Evolutionary conservation across 2,888 invertebrate species (phyloP), one percentile per base, ranked within the genome.

Genomic region (Perithous albicinctus): DNA sequence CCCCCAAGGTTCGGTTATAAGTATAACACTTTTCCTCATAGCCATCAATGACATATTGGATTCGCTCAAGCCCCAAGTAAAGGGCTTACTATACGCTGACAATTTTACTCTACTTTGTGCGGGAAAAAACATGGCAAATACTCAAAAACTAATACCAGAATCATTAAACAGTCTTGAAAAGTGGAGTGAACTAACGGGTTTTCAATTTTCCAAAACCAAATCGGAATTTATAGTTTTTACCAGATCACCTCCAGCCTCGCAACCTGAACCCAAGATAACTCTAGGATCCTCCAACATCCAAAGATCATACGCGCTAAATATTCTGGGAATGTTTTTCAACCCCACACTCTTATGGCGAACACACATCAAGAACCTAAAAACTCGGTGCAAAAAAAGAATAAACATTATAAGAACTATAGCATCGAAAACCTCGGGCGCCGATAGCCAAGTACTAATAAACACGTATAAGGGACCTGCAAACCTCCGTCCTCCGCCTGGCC

Each of bases 131-230:
- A 32, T 32, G 32, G 32, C 32, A 32, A 32, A 32, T 32, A 32
- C 32, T 32, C 32, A 32, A 32, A 32, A 32, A 32, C 32, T 32
- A 2, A 32, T 32, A 32, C 32, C 5, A 32, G 32, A 32, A 32
- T 32, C 32, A 32, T 32, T 32, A 78, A 69, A n/a, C n/a, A n/a
- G n/a, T 26, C 23, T 75, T 6, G 38, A 23, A 23, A 23, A 48
- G 18, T 83, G 77, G 70, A 15, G 56, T 6, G 29, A 38, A 1
- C 54, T 8, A 38, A 54, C 64, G 6, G 73, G 76, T 6, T 76
- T 77, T 29, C 76, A 70, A 35, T 79, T 84, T 32, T 79, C 84
- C 0, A 18, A 20, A 15, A 32, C 7, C 4, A 84, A 82, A 77
- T 54, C 79, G 0, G 35, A 78, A 29, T 79, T 23, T 12, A 75